phyloP scores from a whole-genome alignment of 2,113 vertebrate species.

The Chauna torquata region DNA sequence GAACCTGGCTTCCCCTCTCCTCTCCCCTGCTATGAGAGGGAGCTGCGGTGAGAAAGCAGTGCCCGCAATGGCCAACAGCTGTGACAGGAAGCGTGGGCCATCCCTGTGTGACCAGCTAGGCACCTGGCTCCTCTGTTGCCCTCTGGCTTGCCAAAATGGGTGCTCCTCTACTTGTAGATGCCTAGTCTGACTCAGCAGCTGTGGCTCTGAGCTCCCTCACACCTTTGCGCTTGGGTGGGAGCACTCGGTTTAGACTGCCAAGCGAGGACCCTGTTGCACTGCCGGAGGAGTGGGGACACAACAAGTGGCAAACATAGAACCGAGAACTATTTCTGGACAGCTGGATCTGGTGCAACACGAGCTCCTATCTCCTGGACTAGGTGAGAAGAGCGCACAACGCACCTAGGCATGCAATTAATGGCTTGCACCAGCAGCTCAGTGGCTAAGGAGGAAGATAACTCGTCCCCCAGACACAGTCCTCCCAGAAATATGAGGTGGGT shows the following conservation, averaged over 20 bases:
- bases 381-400: neutral
- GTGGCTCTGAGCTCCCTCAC: too few species aligned
- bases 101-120: neutral
- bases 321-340: neutral
- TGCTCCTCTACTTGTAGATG: neutral
- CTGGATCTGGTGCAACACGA: too few species aligned
- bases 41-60: too few species aligned
- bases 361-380: neutral
- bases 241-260: neutral
- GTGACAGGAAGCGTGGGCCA: too few species aligned
- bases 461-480: neutral
- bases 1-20: too few species aligned
- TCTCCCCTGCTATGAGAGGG: too few species aligned
- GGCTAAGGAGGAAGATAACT: neutral
- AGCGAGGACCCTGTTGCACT: too few species aligned
- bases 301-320: neutral
- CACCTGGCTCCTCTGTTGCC: neutral
- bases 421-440: neutral
- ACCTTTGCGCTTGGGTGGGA: neutral
- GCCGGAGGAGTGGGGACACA: neutral
- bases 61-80: too few species aligned
- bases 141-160: neutral
- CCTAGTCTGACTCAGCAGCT: neutral
- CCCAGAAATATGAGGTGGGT: neutral
- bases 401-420: neutral